Evolutionary conservation across 2,888 invertebrate species (phyloP).

Genomic region (Nephrotoma guestfalica): DNA sequence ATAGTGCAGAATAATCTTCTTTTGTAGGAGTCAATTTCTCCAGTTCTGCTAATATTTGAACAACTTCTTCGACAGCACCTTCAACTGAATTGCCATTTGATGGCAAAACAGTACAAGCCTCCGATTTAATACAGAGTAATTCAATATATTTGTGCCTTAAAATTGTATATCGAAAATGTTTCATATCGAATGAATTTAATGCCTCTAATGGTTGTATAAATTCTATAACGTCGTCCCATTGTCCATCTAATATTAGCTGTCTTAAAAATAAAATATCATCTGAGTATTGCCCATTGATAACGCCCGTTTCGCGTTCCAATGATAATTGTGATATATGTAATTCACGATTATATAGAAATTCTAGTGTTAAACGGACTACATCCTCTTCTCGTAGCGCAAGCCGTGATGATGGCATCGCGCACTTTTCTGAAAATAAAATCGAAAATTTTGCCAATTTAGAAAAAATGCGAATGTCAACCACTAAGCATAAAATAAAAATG

Average conservation of each 20-base stretch:
- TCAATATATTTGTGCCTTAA: slow-evolving; percentile 89
- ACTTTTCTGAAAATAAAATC: not conserved
- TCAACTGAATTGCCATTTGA: slow-evolving; percentile 82
- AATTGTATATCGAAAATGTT: slow-evolving; percentile 74
- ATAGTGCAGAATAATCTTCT: slow-evolving; percentile 88
- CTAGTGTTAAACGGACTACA: slow-evolving; percentile 69
- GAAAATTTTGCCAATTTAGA: not conserved
- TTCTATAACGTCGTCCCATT: slow-evolving; percentile 95
- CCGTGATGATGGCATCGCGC: slow-evolving; percentile 69
- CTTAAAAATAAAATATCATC: slow-evolving; percentile 89
- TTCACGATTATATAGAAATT: slow-evolving; percentile 78
- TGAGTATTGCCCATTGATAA: slow-evolving; percentile 84
- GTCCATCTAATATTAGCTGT: slow-evolving; percentile 90
- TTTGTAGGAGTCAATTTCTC: slow-evolving; percentile 81
- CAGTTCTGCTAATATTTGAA: slow-evolving; percentile 76
- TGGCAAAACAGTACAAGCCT: slow-evolving; percentile 58
- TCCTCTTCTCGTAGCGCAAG: slow-evolving; percentile 78
- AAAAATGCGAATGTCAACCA: not conserved
- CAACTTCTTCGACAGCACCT: slow-evolving; percentile 86
- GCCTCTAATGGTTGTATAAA: slow-evolving; percentile 88
- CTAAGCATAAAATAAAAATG: not conserved
- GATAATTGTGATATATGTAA: slow-evolving; percentile 84
- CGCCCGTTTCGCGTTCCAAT: slow-evolving; percentile 87
- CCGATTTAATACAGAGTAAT: slow-evolving; percentile 86
- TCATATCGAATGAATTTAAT: slow-evolving; percentile 65